Conservation (phyloP, 2,113 vertebrate genomes). For the Psilopsiagon aymara region DNA sequence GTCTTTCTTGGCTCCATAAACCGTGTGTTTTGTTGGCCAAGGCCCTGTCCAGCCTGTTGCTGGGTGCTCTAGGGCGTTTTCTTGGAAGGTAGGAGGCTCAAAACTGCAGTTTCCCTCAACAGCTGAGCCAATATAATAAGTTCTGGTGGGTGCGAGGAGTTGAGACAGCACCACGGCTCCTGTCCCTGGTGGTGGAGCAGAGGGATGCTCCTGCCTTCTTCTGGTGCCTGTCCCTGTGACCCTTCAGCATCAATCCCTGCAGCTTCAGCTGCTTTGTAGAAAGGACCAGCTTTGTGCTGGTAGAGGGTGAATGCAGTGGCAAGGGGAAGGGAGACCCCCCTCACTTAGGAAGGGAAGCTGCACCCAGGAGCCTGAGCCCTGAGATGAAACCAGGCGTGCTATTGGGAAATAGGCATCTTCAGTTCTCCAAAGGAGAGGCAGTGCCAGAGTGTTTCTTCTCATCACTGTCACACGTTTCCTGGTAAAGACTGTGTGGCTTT, state of each 20-base stretch:
- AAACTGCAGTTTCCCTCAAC: not conserved
- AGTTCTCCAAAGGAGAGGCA: not conserved
- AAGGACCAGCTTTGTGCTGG: not conserved
- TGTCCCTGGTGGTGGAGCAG: not conserved
- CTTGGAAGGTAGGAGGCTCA: not conserved
- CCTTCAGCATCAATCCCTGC: not conserved
- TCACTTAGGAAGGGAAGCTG: not conserved
- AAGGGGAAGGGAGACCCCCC: not conserved
- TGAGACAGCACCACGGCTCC: not conserved
- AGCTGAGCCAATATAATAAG: not conserved
- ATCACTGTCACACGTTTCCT: accelerated
- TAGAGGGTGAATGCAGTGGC: not conserved
- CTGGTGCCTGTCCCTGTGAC: not conserved
- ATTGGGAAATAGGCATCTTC: not conserved
- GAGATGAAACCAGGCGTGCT: not conserved
- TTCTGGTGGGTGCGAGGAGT: not conserved
- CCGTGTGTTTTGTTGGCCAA: not conserved
- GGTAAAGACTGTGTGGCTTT: not conserved
- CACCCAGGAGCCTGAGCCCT: not conserved
- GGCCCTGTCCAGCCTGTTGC: not conserved
- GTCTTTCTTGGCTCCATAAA: not conserved
- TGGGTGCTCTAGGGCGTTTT: accelerated
- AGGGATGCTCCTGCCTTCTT: not conserved
- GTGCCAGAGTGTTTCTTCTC: not conserved
- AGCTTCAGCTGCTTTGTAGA: not conserved